Base-by-base conservation (phyloP, 1,140 invertebrate species). In the Plodia interpunctella region DNA sequence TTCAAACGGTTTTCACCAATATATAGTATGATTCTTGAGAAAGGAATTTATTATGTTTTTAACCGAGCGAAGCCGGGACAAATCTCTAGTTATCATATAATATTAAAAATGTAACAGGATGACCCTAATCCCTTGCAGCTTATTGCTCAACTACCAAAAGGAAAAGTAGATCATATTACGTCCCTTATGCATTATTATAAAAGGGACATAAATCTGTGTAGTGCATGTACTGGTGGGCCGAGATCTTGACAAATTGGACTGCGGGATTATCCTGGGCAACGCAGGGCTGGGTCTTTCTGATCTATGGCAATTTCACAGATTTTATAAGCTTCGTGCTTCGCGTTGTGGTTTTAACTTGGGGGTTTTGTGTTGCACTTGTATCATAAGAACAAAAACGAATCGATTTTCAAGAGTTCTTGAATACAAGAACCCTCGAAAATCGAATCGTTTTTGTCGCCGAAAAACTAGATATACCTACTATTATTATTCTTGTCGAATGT, bases 231-330 rank as follows among this genome's bases (percentile, higher is more conserved):
- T 30, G 44, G 38, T 50, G 44, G 53, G 30, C 21, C 55, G 50
- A 17, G 52, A 62, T 66, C 68, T 70, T 77, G 78, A 78, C 72
- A 72, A 75, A 76, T 78, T 75, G 74, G 60, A 65, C 54, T 55
- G 54, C 55, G 50, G 72, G 72, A 78, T 78, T 74, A 78, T 74
- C 73, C 71, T 68, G 51, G 51, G 21, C 20, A 20, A 25, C 63
- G 59, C 13, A 44, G 5, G 15, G 38, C 13, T 13, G 21, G 55
- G 51, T 35, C 32, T 55, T 17, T 44, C 13, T 44, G 13, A 44
- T 44, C 13, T 44, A 44, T 15, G 13, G n/a, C 38, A 17, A 44
- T 44, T 44, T 44, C 15, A 44, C 38, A n/a, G 38, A 44, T n/a
- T 44, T 44, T 44, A 44, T 44, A 44, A 44, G 38, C 38, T 44